Base-by-base conservation (phyloP, 2,797 vertebrate species). In the Labroides dimidiatus region DNA sequence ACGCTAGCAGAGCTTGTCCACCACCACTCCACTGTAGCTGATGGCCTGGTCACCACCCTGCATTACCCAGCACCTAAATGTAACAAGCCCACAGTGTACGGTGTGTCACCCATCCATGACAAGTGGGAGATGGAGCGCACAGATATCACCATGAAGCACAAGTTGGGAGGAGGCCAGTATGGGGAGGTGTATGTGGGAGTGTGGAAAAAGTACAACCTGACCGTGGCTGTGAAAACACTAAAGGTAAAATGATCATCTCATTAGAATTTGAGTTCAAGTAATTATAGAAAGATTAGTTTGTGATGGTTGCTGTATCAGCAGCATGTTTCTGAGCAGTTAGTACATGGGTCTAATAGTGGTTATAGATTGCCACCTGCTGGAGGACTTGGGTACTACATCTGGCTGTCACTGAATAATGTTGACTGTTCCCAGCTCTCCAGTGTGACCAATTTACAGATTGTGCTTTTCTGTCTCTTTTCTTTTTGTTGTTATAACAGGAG, bases 101-200 rank as follows among this genome's bases (percentile, higher is more conserved):
- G 98, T 0, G 98, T 99, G 85, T 99, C 98, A 30, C 98, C 98
- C 76, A 99, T 98, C 91, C 97, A 99, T 0, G 98, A 99, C 89
- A 99, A 99, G 84, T 99, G 98, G 98, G 98, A 99, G 93, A 99
- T 99, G 97, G 98, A 99, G 81, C 94, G 98, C 75, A 99, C 98
- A 5, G 98, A 99, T 84, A 99, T 99, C 91, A 99, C 98, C 90
- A 99, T 99, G 98, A 99, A 99, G 95, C 98, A 99, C 96, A 99
- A 99, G 84, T 95, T 99, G 1, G 98, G 98, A 44, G 98, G 98
- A 19, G 98, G 98, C 71, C 98, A 99, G 87, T 99, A 99, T 6
- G 98, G 98, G 0, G 98, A 99, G 88, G 98, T 99, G 63, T 99
- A 99, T 0, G 98, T 99, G 36, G 98, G 98, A 0, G 94, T 99